phyloP scores from a whole-genome alignment of 2,113 vertebrate genomes.

The Channa argus region DNA sequence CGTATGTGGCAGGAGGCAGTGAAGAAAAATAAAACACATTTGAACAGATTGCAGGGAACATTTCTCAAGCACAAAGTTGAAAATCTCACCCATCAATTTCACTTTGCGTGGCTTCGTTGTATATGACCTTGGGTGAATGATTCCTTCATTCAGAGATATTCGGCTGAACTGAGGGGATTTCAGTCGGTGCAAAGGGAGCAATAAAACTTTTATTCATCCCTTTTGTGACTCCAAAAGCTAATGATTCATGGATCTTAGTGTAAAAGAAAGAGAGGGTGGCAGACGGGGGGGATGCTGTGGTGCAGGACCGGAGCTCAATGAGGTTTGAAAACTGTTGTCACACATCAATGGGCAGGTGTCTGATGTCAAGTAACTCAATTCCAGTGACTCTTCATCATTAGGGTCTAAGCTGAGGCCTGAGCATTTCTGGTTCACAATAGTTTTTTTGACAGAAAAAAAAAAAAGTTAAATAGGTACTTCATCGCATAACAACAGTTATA shows the following conservation, averaged over 20 bases:
- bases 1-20: constrained; percentile 55
- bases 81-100: constrained; percentile 75
- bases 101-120: constrained; percentile 58
- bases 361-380: constrained; percentile 80
- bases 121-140: constrained; percentile 76
- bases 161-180: constrained; percentile 73
- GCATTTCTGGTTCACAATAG: constrained; percentile 47
- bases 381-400: constrained; percentile 70
- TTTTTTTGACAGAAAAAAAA: constrained; percentile 16
- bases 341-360: constrained; percentile 73
- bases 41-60: constrained; percentile 71
- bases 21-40: constrained; percentile 64
- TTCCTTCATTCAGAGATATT: constrained; percentile 72
- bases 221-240: constrained; percentile 72
- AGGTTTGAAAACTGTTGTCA: constrained; percentile 82
- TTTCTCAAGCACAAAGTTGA: constrained; percentile 77
- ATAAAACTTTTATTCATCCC: constrained; percentile 78
- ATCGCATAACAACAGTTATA: not conserved
- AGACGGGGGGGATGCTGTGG: constrained; percentile 28
- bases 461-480: constrained; percentile 34
- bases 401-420: constrained; percentile 48
- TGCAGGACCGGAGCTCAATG: constrained; percentile 75
- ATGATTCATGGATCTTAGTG: constrained; percentile 79
- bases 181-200: constrained; percentile 62
- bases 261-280: constrained; percentile 18